Percentiles rank a stretch among this genome's conserved stretches.
These are phyloP conservation scores for Drosophila santomea DNA, from an alignment of 1,140 invertebrate species.

Conservation along the genomic window DNA sequence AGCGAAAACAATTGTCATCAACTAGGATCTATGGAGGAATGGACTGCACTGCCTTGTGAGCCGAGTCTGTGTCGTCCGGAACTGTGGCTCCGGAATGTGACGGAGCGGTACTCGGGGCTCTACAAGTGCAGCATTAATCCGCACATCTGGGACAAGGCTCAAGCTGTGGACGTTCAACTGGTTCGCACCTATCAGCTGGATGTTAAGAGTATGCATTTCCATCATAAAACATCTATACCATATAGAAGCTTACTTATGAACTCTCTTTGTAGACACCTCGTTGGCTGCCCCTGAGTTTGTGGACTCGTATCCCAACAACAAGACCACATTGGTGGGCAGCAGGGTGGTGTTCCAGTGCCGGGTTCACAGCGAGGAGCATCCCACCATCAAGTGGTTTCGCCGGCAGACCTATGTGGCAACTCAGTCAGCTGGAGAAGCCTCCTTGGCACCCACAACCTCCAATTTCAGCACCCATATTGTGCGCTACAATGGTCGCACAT, in stretches of 20 bases:
- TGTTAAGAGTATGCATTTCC: slow-evolving; percentile 63
- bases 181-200: slow-evolving; percentile 79
- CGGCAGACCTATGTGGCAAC: slow-evolving; percentile 33
- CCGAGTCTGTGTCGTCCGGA: slow-evolving; percentile 69
- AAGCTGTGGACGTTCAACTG: slow-evolving; percentile 67
- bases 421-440: slow-evolving; percentile 11
- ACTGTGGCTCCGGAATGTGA: slow-evolving; percentile 71
- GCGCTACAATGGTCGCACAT: slow-evolving; percentile 70
- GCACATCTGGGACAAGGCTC: slow-evolving; percentile 47
- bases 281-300: slow-evolving; percentile 73
- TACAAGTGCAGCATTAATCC: slow-evolving; percentile 80
- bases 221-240: too few relatives aligned
- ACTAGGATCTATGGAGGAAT: slow-evolving; percentile 56
- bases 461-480: slow-evolving; percentile 74
- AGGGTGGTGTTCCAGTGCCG: slow-evolving; percentile 79
- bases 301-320: slow-evolving; percentile 73
- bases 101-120: slow-evolving; percentile 77
- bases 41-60: slow-evolving; percentile 76
- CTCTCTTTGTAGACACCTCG: slow-evolving; percentile 52
- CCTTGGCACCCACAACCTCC: slow-evolving; percentile 1
- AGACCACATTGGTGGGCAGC: slow-evolving; percentile 45
- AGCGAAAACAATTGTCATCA: slow-evolving; percentile 73
- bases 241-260: too few relatives aligned
- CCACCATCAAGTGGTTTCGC: slow-evolving; percentile 80
- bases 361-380: slow-evolving; percentile 75